Evolutionary conservation across 30 jellyfish, hydroid and myxozoan genomes (phyloP).

Genomic region (Hydractinia echinata): DNA sequence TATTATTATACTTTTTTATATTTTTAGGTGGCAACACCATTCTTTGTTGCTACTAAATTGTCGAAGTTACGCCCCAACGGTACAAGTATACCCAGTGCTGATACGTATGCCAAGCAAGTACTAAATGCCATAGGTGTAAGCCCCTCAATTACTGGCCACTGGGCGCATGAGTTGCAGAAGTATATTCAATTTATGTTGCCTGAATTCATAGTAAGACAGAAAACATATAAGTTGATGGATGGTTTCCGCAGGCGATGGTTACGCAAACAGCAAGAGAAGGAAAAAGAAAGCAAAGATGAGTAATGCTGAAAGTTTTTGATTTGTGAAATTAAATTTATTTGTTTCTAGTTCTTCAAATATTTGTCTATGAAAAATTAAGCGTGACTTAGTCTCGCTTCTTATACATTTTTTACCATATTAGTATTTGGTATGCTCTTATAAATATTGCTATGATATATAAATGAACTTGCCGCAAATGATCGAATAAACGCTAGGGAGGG

Average conservation of each 20-base stretch:
- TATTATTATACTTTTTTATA: background rate
- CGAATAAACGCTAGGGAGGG: too few relatives aligned
- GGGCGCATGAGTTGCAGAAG: constrained; percentile 40
- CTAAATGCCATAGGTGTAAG: constrained; percentile 66
- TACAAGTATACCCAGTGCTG: constrained; percentile 44
- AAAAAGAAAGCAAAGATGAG: background rate
- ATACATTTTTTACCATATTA: background rate
- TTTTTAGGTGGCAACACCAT: constrained; percentile 57
- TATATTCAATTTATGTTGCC: constrained; percentile 25
- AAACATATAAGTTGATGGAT: constrained; percentile 22
- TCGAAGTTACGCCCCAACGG: constrained; percentile 50
- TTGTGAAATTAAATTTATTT: background rate
- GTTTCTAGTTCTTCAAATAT: background rate
- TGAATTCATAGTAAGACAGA: background rate
- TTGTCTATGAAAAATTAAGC: background rate
- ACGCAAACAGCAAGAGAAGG: constrained; percentile 27
- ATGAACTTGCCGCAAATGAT: too few relatives aligned
- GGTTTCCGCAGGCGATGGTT: constrained; percentile 25
- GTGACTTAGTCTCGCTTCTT: background rate
- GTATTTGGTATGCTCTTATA: too few relatives aligned
- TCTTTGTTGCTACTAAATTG: constrained; percentile 71
- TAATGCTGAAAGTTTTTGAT: background rate
- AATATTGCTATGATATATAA: too few relatives aligned
- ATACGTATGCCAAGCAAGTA: constrained; percentile 48
- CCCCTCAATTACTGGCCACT: constrained; percentile 50